A percentile compares a stretch with the other conserved stretches of the same genome.
Evolutionary conservation across 2,888 invertebrate species (phyloP).

Genomic region (Eupithecia centaureata): DNA sequence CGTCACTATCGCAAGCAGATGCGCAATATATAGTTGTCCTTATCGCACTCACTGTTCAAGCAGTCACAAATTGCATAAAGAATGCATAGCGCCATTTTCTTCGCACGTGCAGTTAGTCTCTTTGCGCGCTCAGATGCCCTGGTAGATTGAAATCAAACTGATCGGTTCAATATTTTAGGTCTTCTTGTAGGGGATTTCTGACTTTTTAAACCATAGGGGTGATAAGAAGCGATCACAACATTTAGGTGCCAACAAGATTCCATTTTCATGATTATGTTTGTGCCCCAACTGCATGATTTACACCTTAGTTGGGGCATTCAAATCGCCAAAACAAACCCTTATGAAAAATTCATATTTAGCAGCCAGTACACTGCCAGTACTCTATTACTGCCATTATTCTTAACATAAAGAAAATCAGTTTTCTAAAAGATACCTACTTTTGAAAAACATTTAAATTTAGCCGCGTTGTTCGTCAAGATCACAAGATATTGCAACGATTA

Average conservation of each 20-base stretch:
- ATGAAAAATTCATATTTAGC: too few relatives aligned
- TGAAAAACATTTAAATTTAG: neutral
- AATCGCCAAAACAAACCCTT: too few relatives aligned
- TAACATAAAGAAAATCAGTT: neutral
- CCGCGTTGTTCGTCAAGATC: neutral
- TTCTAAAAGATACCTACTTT: neutral
- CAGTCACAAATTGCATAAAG: constrained; percentile 61
- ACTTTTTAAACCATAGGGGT: neutral
- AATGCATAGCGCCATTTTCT: constrained; percentile 66
- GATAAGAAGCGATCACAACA: neutral
- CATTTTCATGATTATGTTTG: too few relatives aligned
- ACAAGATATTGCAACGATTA: neutral
- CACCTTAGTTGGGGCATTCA: too few relatives aligned
- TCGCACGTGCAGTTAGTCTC: constrained; percentile 67
- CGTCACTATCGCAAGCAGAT: constrained; percentile 62
- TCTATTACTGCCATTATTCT: too few relatives aligned
- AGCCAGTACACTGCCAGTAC: too few relatives aligned
- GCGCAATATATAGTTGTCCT: constrained; percentile 60
- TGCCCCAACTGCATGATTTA: too few relatives aligned
- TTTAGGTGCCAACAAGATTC: too few relatives aligned
- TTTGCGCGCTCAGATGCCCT: constrained; percentile 63
- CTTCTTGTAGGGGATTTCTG: constrained; percentile 1
- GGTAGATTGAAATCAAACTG: constrained; percentile 67
- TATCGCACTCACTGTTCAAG: constrained; percentile 57
- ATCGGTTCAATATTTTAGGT: constrained; percentile 53